Evolutionary conservation across 2,113 vertebrate species (phyloP).

Genomic region (Gymnorhina tibicen): DNA sequence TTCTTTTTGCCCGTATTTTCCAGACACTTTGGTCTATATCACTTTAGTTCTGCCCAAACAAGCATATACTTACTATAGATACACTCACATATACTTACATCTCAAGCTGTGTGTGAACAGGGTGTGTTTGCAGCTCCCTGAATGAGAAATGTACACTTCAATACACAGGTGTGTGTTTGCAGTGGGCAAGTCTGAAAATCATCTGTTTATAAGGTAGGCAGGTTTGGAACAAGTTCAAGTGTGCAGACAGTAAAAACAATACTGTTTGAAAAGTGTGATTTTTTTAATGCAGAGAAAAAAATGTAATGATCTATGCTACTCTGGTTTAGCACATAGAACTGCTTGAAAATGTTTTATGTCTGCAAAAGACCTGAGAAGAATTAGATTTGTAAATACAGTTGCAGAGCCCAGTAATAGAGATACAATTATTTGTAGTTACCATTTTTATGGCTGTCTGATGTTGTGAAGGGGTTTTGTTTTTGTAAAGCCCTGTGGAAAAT

Average conservation of each 20-base stretch:
- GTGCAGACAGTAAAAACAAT: not conserved
- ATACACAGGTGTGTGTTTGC: fast-evolving
- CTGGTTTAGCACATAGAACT: not conserved
- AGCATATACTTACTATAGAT: not conserved
- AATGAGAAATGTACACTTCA: not conserved
- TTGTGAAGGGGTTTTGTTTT: not conserved
- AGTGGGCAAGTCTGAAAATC: not conserved
- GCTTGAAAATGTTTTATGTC: not conserved
- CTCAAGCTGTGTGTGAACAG: not conserved
- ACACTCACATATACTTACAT: fast-evolving
- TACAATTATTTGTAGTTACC: not conserved
- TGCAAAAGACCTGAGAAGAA: not conserved
- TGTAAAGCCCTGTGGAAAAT: not conserved
- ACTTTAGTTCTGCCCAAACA: not conserved
- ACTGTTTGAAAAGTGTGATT: not conserved
- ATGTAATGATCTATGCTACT: fast-evolving
- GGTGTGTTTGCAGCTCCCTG: not conserved
- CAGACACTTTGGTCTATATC: not conserved
- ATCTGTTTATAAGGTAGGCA: not conserved
- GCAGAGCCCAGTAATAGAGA: not conserved
- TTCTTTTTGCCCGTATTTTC: not conserved
- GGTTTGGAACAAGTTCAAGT: not conserved
- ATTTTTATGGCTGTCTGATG: not conserved
- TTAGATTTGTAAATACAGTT: not conserved
- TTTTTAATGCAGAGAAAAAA: not conserved